Evolutionary conservation across 2,113 vertebrate genomes (phyloP).

Genomic region (Dromaius novaehollandiae): DNA sequence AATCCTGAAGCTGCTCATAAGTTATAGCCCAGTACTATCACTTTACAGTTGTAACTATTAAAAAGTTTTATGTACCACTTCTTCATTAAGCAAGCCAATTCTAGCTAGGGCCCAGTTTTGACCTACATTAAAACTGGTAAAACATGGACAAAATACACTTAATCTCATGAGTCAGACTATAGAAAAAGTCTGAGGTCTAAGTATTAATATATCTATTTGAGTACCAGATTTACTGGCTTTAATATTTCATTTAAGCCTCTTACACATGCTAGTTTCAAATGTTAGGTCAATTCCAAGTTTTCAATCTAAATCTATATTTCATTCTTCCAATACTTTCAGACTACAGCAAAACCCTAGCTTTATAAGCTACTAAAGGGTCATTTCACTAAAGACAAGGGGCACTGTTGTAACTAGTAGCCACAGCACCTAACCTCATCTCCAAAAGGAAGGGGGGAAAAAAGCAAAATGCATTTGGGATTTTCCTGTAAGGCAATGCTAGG

Average conservation of each 20-base stretch:
- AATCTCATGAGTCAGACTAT: background rate
- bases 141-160: conserved; percentile 25
- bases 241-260: conserved; percentile 21
- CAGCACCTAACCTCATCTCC: background rate
- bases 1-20: background rate
- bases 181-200: conserved; percentile 1
- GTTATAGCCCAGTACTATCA: conserved; percentile 1
- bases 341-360: background rate
- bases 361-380: background rate
- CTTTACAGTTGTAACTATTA: conserved; percentile 24
- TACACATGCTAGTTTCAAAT: background rate
- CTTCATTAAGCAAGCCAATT: conserved; percentile 50
- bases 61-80: conserved; percentile 40
- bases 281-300: background rate
- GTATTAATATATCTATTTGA: conserved; percentile 18
- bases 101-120: conserved; percentile 4
- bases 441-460: background rate
- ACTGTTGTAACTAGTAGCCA: background rate
- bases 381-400: background rate
- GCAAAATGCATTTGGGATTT: background rate
- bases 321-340: background rate
- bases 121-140: conserved; percentile 45
- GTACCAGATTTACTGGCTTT: conserved; percentile 32
- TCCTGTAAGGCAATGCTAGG: background rate
- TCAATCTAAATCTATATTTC: background rate